Base-by-base conservation (phyloP, 2,888 invertebrate species). In the Hirtodrosophila cameraria region DNA sequence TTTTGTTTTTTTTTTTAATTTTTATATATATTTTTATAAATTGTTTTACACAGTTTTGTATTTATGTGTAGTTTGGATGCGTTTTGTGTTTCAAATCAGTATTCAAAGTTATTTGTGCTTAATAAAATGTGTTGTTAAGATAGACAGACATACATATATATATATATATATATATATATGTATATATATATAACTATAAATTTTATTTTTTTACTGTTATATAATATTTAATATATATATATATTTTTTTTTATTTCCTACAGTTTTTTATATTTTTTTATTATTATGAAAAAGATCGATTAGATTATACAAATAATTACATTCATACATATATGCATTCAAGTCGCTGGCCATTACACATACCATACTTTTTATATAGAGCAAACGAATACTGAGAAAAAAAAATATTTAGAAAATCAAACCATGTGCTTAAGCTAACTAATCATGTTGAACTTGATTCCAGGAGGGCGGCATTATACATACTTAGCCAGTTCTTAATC, bases 21-120 rank as follows among this genome's bases (percentile, higher is more conserved):
- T 66, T 72, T 64, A 54, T 72, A 55, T 58, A 63, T 62, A 77
- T 79, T 74, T 83, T 60, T 77, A 79, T 78, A 81, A 77, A 74
- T 81, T 45, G 57, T 49, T 77, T 70, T 81, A 79, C 69, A 84
- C 78, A 81, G 59, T 57, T 69, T 55, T 57, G 6, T 45, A 36
- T 43, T 49, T 39, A 45, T 55, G 70, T 67, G 48, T 67, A 57
- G 35, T 36, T 38, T 66, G 59, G 25, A 72, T 72, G 67, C 48
- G 15, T 33, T 45, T 58, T 27, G 54, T 73, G 62, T 59, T 72
- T 66, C 27, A 55, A 69, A 69, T 71, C 46, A 72, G 50, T 66
- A 55, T 61, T 68, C 50, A 68, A 68, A 68, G 49, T 46, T 59
- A 31, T 57, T 76, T 57, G 68, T 73, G 61, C 60, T 74, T 58